phyloP scores from a whole-genome alignment of 2,797 vertebrate species.

The Crax fasciolata region DNA sequence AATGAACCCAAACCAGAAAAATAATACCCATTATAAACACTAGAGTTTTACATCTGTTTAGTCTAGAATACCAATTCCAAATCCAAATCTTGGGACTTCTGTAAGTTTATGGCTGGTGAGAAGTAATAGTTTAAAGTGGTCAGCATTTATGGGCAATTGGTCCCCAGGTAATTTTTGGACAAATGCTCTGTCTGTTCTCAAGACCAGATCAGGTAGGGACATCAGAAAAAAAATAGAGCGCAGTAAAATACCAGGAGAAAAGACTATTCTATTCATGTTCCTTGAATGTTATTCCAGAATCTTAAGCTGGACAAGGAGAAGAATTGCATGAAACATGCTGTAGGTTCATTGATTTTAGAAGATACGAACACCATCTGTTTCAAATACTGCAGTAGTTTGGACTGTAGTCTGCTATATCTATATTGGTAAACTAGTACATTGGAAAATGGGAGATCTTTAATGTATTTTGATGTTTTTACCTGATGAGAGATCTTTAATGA shows the following conservation, averaged over 20 bases:
- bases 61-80: neutral
- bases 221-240: neutral
- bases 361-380: neutral
- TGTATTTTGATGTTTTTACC: neutral
- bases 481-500: neutral
- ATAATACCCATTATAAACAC: neutral
- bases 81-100: neutral
- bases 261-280: neutral
- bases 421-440: neutral
- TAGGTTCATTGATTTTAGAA: neutral
- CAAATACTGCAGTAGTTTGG: neutral
- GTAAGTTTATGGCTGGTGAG: neutral
- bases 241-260: no score
- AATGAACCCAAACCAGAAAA: neutral
- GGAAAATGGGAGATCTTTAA: neutral
- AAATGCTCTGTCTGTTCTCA: neutral
- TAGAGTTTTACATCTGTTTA: neutral
- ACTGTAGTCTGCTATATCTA: neutral
- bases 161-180: neutral
- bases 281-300: neutral
- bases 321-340: neutral
- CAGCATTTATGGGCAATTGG: neutral
- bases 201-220: neutral
- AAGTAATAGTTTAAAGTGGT: neutral
- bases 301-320: neutral